Conservation (phyloP, 2,797 vertebrate genomes). For the Tapera naevia region DNA sequence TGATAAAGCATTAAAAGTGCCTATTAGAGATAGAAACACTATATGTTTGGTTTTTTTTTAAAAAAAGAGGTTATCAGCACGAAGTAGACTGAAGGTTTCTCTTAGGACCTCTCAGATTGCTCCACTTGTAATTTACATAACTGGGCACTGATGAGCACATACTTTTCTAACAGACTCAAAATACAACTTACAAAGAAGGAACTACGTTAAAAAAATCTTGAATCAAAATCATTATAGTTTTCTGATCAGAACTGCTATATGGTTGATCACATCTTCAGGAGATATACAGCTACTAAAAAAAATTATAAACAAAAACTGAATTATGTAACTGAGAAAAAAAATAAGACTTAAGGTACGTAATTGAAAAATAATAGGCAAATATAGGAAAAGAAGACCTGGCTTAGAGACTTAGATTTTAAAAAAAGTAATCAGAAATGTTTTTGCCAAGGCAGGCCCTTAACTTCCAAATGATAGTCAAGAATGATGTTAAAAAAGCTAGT, state of each 20-base stretch:
- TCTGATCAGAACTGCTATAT: not conserved
- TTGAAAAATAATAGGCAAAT: not conserved
- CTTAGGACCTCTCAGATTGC: not conserved
- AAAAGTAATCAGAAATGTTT: not conserved
- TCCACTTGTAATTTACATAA: not conserved
- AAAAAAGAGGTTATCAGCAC: not conserved
- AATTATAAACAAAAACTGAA: not conserved
- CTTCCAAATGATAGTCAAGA: not conserved
- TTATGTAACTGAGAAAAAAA: not conserved
- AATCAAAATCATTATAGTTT: not conserved
- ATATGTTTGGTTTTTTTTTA: not conserved
- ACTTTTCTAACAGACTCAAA: not conserved
- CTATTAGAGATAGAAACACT: not conserved
- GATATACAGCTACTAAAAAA: not conserved
- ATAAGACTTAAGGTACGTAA: not conserved
- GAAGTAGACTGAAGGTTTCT: not conserved
- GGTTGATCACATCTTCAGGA: not conserved
- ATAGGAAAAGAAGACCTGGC: not conserved
- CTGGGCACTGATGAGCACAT: not conserved
- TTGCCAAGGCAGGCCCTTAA: not conserved
- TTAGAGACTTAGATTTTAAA: not conserved
- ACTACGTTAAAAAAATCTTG: not conserved
- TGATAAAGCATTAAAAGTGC: not conserved
- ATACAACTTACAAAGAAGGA: not conserved
- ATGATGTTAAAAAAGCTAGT: not conserved